These are phyloP conservation scores for Redunca redunca DNA, from an alignment of 2,113 vertebrate genomes.

Conservation along the genomic window DNA sequence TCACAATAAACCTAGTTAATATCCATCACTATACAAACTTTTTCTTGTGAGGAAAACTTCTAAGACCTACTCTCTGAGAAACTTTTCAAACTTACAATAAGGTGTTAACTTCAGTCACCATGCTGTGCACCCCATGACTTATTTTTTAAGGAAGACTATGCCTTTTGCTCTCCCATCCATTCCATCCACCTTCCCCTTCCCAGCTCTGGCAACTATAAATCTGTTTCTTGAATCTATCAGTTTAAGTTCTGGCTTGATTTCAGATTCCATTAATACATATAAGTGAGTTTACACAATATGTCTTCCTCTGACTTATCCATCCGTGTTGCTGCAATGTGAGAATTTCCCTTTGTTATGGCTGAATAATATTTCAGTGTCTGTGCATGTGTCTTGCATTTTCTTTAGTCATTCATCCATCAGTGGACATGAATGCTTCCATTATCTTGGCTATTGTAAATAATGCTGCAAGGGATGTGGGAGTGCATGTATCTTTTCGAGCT, in stretches of 20 bases:
- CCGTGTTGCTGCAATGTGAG: not conserved
- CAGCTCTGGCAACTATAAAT: not conserved
- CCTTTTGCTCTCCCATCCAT: not conserved
- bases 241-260: not conserved
- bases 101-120: not conserved
- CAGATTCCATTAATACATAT: not conserved
- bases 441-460: not conserved
- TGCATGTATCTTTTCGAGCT: not conserved
- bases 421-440: not conserved
- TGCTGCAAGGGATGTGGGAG: not conserved
- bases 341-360: not conserved
- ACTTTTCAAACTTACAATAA: not conserved
- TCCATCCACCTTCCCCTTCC: not conserved
- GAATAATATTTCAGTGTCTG: not conserved
- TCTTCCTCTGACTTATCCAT: not conserved
- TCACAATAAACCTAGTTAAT: not conserved
- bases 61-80: not conserved
- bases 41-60: not conserved
- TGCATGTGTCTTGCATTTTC: not conserved
- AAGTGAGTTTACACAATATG: not conserved
- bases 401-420: not conserved
- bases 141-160: not conserved
- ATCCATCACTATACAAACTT: not conserved
- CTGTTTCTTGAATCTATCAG: not conserved
- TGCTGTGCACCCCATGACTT: not conserved